Percentiles rank a stretch among this genome's conserved stretches.
These are phyloP conservation scores for Microchrysa polita DNA, from an alignment of 2,888 invertebrate genomes.

Conservation along the genomic window DNA sequence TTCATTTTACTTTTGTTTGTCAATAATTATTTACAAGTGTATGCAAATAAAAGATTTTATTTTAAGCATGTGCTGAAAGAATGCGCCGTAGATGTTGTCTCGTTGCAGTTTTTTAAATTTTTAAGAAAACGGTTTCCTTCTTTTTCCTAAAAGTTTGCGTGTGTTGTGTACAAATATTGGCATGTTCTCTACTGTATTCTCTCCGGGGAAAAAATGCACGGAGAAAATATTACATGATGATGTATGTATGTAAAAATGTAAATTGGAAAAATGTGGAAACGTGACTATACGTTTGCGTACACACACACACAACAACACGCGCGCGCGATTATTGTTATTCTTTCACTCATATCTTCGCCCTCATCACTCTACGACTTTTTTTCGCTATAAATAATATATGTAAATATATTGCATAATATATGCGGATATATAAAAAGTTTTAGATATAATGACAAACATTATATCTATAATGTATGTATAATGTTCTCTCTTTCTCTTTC, in stretches of 20 bases:
- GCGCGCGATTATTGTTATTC: background rate
- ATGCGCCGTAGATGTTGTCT: too few relatives aligned
- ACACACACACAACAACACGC: constrained; percentile 26
- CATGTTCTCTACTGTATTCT: too few relatives aligned
- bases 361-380: constrained; percentile 9
- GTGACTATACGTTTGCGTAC: constrained; percentile 29
- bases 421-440: constrained; percentile 35
- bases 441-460: constrained; percentile 34
- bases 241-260: constrained; percentile 21
- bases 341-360: constrained; percentile 17
- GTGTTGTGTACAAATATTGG: too few relatives aligned
- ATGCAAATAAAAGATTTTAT: constrained; percentile 42
- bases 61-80: constrained; percentile 34
- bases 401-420: constrained; percentile 45
- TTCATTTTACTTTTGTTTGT: too few relatives aligned
- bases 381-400: constrained; percentile 43
- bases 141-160: background rate
- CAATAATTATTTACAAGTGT: constrained; percentile 40
- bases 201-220: too few relatives aligned
- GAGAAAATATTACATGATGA: background rate
- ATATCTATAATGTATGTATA: constrained; percentile 25
- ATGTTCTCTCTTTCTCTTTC: background rate
- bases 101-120: constrained; percentile 10
- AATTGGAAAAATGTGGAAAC: constrained; percentile 38
- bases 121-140: background rate